A percentile compares a stretch with the other conserved stretches of the same genome.
phyloP scores from a whole-genome alignment of 2,797 vertebrate species.

The Galaxias olidus region DNA sequence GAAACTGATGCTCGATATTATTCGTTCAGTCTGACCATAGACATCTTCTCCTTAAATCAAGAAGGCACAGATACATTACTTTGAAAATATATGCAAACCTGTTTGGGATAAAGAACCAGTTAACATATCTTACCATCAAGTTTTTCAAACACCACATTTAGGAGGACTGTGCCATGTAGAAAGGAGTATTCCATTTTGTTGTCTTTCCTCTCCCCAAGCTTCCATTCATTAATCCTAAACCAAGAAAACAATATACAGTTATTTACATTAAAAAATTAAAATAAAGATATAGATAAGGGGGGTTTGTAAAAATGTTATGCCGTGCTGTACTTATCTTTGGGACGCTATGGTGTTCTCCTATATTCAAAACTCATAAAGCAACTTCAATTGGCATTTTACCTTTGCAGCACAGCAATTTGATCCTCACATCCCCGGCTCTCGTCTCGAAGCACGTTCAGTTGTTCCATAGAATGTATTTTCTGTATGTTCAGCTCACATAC shows the following conservation, averaged over 20 bases:
- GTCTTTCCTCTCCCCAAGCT: constrained; percentile 41
- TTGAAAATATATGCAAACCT: too few species aligned
- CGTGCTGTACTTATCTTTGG: too few species aligned
- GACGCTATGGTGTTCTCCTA: too few species aligned
- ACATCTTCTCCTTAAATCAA: constrained; percentile 37
- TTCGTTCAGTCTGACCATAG: constrained; percentile 40
- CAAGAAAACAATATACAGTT: constrained; percentile 1
- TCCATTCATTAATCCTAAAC: constrained; percentile 76
- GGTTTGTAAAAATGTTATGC: too few species aligned
- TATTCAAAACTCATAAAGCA: background rate
- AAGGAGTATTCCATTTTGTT: constrained; percentile 60
- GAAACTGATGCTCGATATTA: constrained; percentile 61
- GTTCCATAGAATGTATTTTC: constrained; percentile 47
- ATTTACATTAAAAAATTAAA: background rate
- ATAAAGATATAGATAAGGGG: background rate
- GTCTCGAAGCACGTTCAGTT: constrained; percentile 50
- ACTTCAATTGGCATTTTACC: constrained; percentile 45
- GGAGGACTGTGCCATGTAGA: constrained; percentile 66
- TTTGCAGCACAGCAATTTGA: constrained; percentile 44
- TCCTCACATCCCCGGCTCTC: constrained; percentile 60
- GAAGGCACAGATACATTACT: background rate
- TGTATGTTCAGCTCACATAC: constrained; percentile 60
- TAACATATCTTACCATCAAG: constrained; percentile 47
- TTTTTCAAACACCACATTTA: constrained; percentile 62
- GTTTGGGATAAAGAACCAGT: background rate